A percentile compares a stretch with the other conserved stretches of the same genome.
phyloP scores from a whole-genome alignment of 1,140 invertebrate species.

The Battus philenor region DNA sequence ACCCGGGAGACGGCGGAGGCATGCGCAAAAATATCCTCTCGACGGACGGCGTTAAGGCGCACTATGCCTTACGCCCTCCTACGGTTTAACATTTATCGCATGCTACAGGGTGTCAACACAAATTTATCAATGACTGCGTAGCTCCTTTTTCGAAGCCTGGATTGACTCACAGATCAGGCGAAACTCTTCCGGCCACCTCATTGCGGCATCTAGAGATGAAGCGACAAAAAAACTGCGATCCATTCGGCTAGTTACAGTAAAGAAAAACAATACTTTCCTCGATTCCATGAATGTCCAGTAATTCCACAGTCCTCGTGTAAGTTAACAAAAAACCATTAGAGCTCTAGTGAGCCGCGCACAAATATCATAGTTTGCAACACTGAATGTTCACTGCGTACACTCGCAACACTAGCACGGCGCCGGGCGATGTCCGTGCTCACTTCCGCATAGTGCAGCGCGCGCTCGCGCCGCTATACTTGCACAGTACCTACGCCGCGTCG shows the following conservation, averaged over 20 bases:
- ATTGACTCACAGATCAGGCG: constrained; percentile 44
- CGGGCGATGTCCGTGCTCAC: constrained; percentile 53
- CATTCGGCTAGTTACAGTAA: constrained; percentile 1
- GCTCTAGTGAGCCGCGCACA: constrained; percentile 55
- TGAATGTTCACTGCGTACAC: constrained; percentile 61
- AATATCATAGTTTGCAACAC: constrained; percentile 70
- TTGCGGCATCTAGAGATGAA: constrained; percentile 4
- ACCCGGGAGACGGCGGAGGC: constrained; percentile 36
- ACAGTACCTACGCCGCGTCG: constrained; percentile 32
- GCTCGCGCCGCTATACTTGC: constrained; percentile 35
- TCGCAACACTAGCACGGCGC: constrained; percentile 55
- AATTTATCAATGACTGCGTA: constrained; percentile 63
- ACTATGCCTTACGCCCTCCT: constrained; percentile 37
- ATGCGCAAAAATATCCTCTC: constrained; percentile 59
- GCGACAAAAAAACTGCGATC: constrained; percentile 12
- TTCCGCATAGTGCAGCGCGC: constrained; percentile 70
- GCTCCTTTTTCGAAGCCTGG: constrained; percentile 27
- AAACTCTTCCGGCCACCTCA: constrained; percentile 17
- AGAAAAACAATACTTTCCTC: constrained; percentile 67
- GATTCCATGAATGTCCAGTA: constrained; percentile 60
- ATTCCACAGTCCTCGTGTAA: constrained; percentile 60
- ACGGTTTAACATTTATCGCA: constrained; percentile 54
- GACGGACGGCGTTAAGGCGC: constrained; percentile 52
- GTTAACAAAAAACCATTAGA: constrained; percentile 55
- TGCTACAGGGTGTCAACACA: constrained; percentile 54